Conservation (phyloP, 2,113 vertebrate species). For the Halcyon senegalensis region DNA sequence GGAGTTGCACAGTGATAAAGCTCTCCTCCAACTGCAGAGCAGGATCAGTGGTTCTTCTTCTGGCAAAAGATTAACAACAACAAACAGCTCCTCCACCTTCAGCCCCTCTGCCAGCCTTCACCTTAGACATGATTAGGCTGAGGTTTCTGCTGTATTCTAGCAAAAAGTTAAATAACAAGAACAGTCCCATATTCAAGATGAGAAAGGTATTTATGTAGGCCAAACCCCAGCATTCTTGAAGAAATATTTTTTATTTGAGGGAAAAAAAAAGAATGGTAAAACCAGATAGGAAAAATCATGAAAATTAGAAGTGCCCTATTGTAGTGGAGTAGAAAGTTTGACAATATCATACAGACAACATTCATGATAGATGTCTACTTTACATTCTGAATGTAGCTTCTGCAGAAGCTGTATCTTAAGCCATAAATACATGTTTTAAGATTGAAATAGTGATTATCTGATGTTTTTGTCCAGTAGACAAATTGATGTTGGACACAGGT, state of each 20-base stretch:
- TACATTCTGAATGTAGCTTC: neutral
- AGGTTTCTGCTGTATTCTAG: neutral
- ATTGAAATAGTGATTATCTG: neutral
- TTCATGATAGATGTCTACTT: neutral
- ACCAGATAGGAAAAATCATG: neutral
- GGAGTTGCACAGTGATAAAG: neutral
- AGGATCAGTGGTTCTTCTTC: neutral
- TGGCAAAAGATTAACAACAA: neutral
- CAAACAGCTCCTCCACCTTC: neutral
- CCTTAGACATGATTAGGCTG: neutral
- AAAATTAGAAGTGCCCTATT: neutral
- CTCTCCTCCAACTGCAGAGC: neutral
- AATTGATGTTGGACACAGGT: neutral
- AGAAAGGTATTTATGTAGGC: neutral
- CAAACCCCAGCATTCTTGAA: neutral
- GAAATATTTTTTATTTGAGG: neutral
- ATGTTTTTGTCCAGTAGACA: neutral
- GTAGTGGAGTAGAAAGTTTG: neutral
- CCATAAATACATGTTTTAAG: neutral
- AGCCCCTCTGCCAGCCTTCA: neutral
- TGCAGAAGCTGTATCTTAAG: neutral
- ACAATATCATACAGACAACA: neutral
- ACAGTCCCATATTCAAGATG: neutral
- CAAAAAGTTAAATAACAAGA: neutral
- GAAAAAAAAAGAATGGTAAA: neutral